These are phyloP conservation scores for Harpegnathos saltator DNA, from an alignment of 1,140 invertebrate genomes.

Conservation along the genomic window DNA sequence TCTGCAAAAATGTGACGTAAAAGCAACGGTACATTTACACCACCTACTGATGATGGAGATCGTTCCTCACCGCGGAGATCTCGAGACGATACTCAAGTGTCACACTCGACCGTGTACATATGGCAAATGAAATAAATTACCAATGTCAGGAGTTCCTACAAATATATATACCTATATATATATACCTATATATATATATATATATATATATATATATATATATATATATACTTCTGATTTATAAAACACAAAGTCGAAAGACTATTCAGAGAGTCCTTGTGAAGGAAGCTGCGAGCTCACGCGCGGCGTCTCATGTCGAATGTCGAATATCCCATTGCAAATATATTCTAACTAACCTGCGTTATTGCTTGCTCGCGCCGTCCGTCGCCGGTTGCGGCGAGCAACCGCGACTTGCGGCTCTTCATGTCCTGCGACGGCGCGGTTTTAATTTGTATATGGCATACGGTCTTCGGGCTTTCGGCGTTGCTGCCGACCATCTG, in stretches of 20 bases:
- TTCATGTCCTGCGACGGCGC: slow-evolving; percentile 75
- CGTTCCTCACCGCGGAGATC: slow-evolving; percentile 20
- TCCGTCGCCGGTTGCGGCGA: slow-evolving; percentile 31
- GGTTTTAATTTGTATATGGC: slow-evolving; percentile 82
- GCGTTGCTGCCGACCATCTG: slow-evolving; percentile 48
- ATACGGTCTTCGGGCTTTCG: slow-evolving; percentile 80
- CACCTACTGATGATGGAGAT: neutral
- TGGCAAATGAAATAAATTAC: slow-evolving; percentile 38
- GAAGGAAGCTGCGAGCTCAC: too few species aligned
- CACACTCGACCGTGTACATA: neutral
- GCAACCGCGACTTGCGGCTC: slow-evolving; percentile 61
- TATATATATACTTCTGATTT: too few species aligned
- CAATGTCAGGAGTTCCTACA: slow-evolving; percentile 11
- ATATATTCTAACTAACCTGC: slow-evolving; percentile 27
- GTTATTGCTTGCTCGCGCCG: slow-evolving; percentile 57
- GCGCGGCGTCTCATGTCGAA: too few species aligned
- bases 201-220: too few species aligned
- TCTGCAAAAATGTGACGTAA: too few species aligned
- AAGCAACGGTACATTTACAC: too few species aligned
- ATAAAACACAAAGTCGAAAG: slow-evolving; percentile 6
- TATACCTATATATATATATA: too few species aligned
- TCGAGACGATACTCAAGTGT: slow-evolving; percentile 13
- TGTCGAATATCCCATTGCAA: neutral
- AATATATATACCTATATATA: too few species aligned
- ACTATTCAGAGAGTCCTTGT: neutral